Conservation (phyloP, 2,797 vertebrate genomes). For the Halcyon badia region DNA sequence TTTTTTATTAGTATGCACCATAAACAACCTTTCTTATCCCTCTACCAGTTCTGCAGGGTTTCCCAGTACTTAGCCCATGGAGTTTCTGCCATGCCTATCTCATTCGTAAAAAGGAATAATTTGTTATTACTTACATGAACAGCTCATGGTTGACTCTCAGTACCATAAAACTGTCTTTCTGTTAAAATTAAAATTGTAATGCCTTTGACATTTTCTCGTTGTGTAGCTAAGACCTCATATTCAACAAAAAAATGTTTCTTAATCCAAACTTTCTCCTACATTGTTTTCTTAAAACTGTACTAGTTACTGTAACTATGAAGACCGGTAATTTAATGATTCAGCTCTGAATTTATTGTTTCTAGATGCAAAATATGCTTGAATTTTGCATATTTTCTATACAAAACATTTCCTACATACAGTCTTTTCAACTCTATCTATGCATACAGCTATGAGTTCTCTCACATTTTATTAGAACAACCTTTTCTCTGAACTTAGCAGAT, state of each 20-base stretch:
- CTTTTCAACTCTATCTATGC: neutral
- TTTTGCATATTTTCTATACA: neutral
- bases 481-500: conserved; percentile 32
- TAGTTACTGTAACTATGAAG: neutral
- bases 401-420: neutral
- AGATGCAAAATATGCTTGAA: neutral
- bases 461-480: neutral
- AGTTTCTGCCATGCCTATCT: neutral
- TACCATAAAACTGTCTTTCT: neutral
- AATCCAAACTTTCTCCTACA: neutral
- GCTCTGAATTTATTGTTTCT: neutral
- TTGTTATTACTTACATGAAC: neutral
- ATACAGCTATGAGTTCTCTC: neutral
- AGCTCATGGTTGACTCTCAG: neutral
- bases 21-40: neutral
- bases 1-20: neutral
- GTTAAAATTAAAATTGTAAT: neutral
- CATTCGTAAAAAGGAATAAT: neutral
- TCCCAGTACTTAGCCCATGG: neutral
- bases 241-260: neutral
- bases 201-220: neutral
- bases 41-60: neutral
- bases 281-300: neutral
- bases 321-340: neutral
- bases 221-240: neutral